Conservation (phyloP, 2,113 vertebrate species). For the Pagrus major region DNA sequence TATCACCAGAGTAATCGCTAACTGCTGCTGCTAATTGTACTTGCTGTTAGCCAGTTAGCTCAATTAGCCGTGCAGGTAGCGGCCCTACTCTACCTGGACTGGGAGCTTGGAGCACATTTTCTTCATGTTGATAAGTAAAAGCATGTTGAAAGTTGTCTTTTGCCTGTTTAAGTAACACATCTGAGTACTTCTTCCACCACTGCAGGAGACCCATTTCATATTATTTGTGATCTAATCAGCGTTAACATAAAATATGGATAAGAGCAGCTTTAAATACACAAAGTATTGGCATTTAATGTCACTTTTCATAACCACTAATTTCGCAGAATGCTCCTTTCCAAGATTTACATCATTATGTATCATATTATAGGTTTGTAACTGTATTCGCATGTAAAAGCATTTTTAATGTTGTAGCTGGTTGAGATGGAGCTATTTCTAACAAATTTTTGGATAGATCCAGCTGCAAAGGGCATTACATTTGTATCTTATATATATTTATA, state of each 20-base stretch:
- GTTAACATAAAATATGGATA: not conserved
- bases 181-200: not conserved
- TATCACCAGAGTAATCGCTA: too few species aligned
- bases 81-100: too few species aligned
- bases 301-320: not conserved
- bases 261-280: not conserved
- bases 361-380: not conserved
- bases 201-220: not conserved
- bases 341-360: not conserved
- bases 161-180: too few species aligned
- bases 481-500: not conserved
- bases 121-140: too few species aligned
- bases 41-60: too few species aligned
- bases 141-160: too few species aligned
- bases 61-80: too few species aligned
- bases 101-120: too few species aligned
- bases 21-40: too few species aligned
- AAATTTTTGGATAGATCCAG: not conserved
- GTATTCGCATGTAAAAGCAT: not conserved
- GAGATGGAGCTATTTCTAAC: not conserved
- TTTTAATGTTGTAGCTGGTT: not conserved
- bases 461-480: not conserved
- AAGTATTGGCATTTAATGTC: not conserved
- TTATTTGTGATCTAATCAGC: not conserved
- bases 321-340: not conserved